phyloP scores from a whole-genome alignment of 2,888 invertebrate species.

The Caenorhabditis afra region DNA sequence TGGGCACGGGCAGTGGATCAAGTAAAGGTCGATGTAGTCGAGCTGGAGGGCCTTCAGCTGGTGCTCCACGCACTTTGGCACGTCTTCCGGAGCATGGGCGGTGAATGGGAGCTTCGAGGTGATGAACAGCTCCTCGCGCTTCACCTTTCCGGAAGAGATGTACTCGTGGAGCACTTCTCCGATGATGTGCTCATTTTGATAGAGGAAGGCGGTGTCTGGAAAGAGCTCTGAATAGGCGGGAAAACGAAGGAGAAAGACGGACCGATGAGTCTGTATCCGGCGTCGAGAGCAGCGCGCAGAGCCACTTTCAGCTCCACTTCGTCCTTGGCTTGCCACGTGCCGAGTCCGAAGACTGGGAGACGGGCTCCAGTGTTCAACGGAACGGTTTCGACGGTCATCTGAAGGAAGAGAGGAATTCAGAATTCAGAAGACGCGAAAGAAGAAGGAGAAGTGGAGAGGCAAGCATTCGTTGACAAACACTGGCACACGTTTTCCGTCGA shows the following conservation, averaged over 20 bases:
- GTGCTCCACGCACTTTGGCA: conserved; percentile 58
- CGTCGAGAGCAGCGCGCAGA: conserved; percentile 75
- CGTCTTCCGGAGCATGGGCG: conserved; percentile 67
- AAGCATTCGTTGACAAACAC: background rate
- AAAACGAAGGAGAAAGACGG: background rate
- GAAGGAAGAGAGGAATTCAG: background rate
- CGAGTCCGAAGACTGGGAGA: conserved; percentile 74
- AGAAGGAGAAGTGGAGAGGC: background rate
- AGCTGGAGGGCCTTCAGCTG: conserved; percentile 71
- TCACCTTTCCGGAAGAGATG: conserved; percentile 85
- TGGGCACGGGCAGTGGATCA: conserved; percentile 71
- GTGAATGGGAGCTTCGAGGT: conserved; percentile 74
- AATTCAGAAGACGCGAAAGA: background rate
- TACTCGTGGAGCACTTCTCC: conserved; percentile 85
- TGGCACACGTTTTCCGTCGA: background rate
- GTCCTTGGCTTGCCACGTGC: conserved; percentile 74
- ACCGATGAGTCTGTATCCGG: conserved; percentile 83
- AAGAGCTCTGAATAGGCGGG: background rate
- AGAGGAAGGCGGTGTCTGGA: conserved; percentile 82
- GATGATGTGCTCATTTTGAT: conserved; percentile 87
- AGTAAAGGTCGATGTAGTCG: conserved; percentile 73
- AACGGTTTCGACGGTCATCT: conserved; percentile 43
- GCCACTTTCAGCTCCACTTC: conserved; percentile 68
- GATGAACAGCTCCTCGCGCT: conserved; percentile 78
- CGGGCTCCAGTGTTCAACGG: conserved; percentile 69